Evolutionary conservation across 2,888 invertebrate species (phyloP), one percentile per base, ranked within the genome.

Genomic region (Ophion obscuratus): DNA sequence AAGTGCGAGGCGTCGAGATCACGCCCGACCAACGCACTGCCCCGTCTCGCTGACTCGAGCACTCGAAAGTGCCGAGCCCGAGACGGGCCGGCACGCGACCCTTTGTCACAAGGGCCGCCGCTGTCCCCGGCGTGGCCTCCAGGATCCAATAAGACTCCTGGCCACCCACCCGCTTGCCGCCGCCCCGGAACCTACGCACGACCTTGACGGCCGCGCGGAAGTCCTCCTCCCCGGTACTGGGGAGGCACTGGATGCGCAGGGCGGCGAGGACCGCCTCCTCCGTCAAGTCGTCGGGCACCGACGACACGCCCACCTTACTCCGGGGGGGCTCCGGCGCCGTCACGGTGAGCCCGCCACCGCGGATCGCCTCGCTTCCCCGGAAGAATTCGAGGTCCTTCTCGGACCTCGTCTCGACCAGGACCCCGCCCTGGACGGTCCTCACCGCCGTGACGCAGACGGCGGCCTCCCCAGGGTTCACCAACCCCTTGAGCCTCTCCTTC

Each of bases 381-480:
- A 73, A 73, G 36, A 73, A 73, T 2, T 73, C 73, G 24, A 78
- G 61, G 6, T 70, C 78, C 11, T 61, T n/a, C 14, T 36, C 67
- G 36, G 68, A 59, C 9, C 24, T 1, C 4, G 73, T 59, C 59
- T 59, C 73, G 0, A 73, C 59, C 4, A 73, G 7, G 6, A 73
- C 73, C 0, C 73, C 73, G 2, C 73, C 73, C 5, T 7, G 0
- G 11, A 73, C 73, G 0, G 59, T 20, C 9, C 73, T 44, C 17
- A 73, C 73, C n/a, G 6, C 59, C 59, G 31, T 57, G 2, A 73
- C 73, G 40, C 59, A 59, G 0, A 77, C 3, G 1, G 57, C 17
- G 11, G 77, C 59, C 78, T 61, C 27, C 17, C n/a, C 68, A 17
- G 78, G 78, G 36, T 71, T 11, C 0, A 79, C 79, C 27, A 78